A percentile compares a stretch with the other conserved stretches of the same genome.
Evolutionary conservation across 1,140 invertebrate genomes (phyloP).

Genomic region (Drosophila truncata): DNA sequence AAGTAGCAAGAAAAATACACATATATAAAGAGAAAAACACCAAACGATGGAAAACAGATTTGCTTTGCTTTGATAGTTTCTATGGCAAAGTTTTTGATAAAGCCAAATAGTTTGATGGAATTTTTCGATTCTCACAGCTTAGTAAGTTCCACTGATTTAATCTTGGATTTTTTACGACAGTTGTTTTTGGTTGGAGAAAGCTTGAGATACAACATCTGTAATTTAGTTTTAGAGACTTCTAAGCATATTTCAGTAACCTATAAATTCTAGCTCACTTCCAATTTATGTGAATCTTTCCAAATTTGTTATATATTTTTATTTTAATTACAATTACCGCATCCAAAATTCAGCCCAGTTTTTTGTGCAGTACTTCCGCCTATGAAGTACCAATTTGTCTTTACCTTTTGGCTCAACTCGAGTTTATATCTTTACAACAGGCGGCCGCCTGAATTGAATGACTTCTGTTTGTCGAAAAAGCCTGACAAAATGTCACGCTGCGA

Average conservation of each 20-base stretch:
- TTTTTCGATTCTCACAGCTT: constrained; percentile 29
- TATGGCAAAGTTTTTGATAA: constrained; percentile 20
- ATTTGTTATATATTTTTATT: constrained; percentile 4
- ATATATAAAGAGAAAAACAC: constrained; percentile 3
- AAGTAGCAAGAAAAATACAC: not conserved
- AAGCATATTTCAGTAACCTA: not conserved
- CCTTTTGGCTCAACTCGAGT: constrained; percentile 38
- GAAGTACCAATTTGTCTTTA: constrained; percentile 59
- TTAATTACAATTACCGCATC: not conserved
- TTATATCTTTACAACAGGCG: constrained; percentile 4
- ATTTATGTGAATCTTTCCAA: not conserved
- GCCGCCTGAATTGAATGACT: constrained; percentile 54
- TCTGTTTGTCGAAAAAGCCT: constrained; percentile 17
- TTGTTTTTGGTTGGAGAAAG: not conserved
- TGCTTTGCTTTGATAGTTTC: constrained; percentile 41
- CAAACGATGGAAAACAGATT: constrained; percentile 19
- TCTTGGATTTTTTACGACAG: not conserved
- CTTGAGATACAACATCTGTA: not conserved
- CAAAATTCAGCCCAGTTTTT: constrained; percentile 7
- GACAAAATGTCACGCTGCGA: constrained; percentile 73
- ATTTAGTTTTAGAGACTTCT: not conserved
- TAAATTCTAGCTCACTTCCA: not conserved
- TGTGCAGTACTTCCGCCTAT: constrained; percentile 18
- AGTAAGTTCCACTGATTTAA: constrained; percentile 2
- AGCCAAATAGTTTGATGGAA: too few relatives aligned